Base-by-base conservation (phyloP, 2,113 vertebrate genomes). In the Solenodon paradoxus region DNA sequence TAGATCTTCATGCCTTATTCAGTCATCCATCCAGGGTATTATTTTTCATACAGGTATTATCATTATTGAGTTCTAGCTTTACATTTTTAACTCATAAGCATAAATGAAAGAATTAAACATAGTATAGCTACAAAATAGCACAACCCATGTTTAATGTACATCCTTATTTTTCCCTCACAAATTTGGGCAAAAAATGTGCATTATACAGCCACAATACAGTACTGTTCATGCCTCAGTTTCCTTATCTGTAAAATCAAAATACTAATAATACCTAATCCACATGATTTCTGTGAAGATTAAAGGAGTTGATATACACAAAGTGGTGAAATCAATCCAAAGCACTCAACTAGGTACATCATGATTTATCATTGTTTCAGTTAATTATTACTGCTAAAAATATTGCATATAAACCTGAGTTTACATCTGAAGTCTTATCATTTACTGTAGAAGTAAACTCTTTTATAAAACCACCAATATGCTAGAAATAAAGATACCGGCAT, bases 351-450 rank as follows among this genome's bases (percentile, higher is more conserved):
- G 1, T 7, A 68, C n/a, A 35, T 1, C 53, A 3, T 64, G 42
- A 68, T 24, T 94, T 79, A 72, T 66, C 57, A 51, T 40, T 90
- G 75, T 83, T 77, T 96, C 35, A 42, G 11, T 61, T 84, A 88
- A 88, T 86, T 78, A 88, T 53, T 88, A 88, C 92, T 9, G 10
- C 2, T 59, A 94, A 96, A 49, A 83, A 28, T 64, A 64, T 59
- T 91, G 78, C 45, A 49, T 24, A 92, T 78, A 66, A 83, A 40
- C 11, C 5, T 28, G 2, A 49, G 3, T 24, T 66, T 88, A 11
- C 26, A 86, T 86, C 78, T 72, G 45, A 95, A 64, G 20, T 24
- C 10, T 63, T 86, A 32, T 66, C 77, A 4, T 45, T 88, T 68
- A 61, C 78, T 92, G 19, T 81, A 71, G 74, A 79, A 95, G 80